Evolutionary conservation across 2,797 vertebrate species (phyloP).

Genomic region (Lycodopsis pacificus): DNA sequence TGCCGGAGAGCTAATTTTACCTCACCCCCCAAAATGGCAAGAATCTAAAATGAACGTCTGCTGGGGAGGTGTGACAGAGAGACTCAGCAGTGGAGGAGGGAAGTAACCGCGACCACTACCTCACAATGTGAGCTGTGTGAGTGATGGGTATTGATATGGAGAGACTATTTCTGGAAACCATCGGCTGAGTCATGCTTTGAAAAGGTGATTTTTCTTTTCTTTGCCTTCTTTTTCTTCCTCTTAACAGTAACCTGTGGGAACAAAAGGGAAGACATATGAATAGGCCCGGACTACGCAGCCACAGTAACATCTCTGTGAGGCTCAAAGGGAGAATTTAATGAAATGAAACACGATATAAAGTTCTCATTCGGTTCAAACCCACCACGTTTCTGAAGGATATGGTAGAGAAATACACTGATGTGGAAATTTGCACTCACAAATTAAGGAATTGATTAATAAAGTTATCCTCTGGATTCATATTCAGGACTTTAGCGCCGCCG

Average conservation of each 20-base stretch:
- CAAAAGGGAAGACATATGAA: background rate
- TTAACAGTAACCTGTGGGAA: slow-evolving; percentile 11
- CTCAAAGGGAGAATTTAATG: background rate
- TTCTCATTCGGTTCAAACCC: background rate
- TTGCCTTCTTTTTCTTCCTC: background rate
- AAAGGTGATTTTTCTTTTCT: background rate
- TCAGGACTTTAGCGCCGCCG: too few species aligned
- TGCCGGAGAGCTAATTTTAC: slow-evolving; percentile 48
- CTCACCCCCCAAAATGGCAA: slow-evolving; percentile 10
- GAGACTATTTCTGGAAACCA: slow-evolving; percentile 44
- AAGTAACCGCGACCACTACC: background rate
- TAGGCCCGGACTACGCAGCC: background rate
- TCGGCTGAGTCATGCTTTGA: slow-evolving; percentile 1
- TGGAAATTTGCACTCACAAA: too few species aligned
- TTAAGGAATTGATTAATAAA: too few species aligned
- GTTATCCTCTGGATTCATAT: too few species aligned
- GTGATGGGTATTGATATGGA: slow-evolving; percentile 24
- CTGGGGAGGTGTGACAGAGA: slow-evolving; percentile 30
- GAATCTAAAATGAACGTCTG: slow-evolving; percentile 41
- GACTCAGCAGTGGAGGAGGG: slow-evolving; percentile 17
- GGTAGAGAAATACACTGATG: background rate
- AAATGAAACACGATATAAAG: background rate
- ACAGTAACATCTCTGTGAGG: background rate
- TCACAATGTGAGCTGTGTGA: slow-evolving; percentile 5
- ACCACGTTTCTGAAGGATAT: background rate